Evolutionary conservation across 2,797 vertebrate genomes (phyloP), one percentile per base, ranked within the genome.

Genomic region (Rhinella marina): DNA sequence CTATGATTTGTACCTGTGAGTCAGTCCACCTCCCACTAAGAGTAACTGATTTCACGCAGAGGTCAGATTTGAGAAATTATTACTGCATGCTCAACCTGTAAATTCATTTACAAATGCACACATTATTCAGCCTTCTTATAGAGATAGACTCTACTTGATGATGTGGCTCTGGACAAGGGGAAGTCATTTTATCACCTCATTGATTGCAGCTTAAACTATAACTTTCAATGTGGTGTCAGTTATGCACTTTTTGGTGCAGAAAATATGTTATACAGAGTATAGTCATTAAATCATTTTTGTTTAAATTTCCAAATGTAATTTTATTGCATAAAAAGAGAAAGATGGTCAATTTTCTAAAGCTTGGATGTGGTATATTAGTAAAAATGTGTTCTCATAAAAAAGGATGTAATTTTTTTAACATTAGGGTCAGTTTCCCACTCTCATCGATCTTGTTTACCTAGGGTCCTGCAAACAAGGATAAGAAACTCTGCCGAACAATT

Each of bases 1-100:
- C 66, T 83, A 72, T 83, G 50, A 83, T 83, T 83, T 83, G 81
- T 83, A 70, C 81, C 66, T 72, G 66, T 70, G 66, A 56, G 66
- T 83, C 64, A 72, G 81, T 52, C 17, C 25, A 72, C 14, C 52
- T 83, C 66, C 81, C 72, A 72, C 66, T 82, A 66, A 82, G 61
- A 82, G 29, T 66, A 66, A 52, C 80, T 52, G 81, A 68, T 54
- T 82, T 54, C 81, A 57, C 72, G 81, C 81, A 56, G 81, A 29
- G 66, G 25, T 61, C 56, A 75, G 29, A 73, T 59, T 73, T 84
- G 41, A 82, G 48, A 73, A 73, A 52, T 70, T 54, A 56, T 83
- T 83, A 83, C 27, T 57, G 64, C 19, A 56, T 70, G 64, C 52
- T 56, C 16, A 70, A 83, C 62, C 41, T 70, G 52, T 72, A 59